Base-by-base conservation (phyloP, 2,797 vertebrate species). In the Hydrolagus colliei region DNA sequence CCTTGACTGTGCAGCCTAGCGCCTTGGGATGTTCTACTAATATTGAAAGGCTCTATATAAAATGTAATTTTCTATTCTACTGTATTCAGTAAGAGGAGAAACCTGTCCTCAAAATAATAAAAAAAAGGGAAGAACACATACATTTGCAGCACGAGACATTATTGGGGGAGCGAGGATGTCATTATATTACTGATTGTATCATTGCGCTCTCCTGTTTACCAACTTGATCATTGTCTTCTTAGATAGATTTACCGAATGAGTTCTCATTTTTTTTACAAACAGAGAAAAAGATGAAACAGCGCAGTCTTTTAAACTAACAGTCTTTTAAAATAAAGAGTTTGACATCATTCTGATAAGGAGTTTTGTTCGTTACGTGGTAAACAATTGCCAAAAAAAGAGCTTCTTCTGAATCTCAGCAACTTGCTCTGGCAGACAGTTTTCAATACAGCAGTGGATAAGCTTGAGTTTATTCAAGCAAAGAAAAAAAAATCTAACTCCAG, bases 401-500 rank as follows among this genome's bases (percentile, higher is more conserved):
- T 59, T 13, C 62, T 80, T 84, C 65, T 71, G 32, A 84, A 52
- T 84, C 71, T 71, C 79, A 71, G 65, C 16, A 52, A 52, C 52
- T 71, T 84, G 65, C 79, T 84, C 14, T 63, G n/a, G 79, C 35
- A 63, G 77, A 32, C 77, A 84, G 79, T 84, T 67, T 84, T 71
- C 79, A 71, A 84, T 77, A 11, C 18, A 84, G 79, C 65, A 84
- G 65, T 92, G 94, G 94, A 97, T 97, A 96, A 98, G 96, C 95
- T 27, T 96, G 96, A 94, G 91, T 95, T 95, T 97, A 95, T 94
- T 96, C 95, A 96, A 96, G 96, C 96, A 95, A 94, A 93, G 95
- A 96, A 94, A 96, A 96, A 96, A 96, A 97, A 96, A 96, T 97
- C 97, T 95, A 95, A 96, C 94, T 95, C 95, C 92, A 90, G 93